Evolutionary conservation across 2,797 vertebrate genomes (phyloP).

Genomic region (Tadarida brasiliensis): DNA sequence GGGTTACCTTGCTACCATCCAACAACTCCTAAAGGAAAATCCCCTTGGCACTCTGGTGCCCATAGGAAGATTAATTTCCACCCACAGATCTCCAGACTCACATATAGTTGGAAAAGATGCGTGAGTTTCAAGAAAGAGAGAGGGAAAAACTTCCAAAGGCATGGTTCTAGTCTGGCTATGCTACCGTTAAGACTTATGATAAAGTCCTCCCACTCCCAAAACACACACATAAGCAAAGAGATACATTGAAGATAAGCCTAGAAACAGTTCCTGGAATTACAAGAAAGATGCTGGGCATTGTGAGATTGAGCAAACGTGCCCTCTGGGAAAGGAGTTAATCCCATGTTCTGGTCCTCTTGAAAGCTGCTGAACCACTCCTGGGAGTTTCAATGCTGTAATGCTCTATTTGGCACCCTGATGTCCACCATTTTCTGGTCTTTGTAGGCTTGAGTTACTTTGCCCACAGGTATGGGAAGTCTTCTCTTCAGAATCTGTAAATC

Average conservation of each 20-base stretch:
- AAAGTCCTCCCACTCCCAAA: background rate
- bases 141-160: background rate
- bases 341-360: background rate
- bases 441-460: background rate
- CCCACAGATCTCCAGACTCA: background rate
- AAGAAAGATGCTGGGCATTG: background rate
- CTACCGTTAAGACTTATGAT: background rate
- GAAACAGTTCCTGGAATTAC: background rate
- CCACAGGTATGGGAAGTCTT: background rate
- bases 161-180: background rate
- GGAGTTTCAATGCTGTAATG: background rate
- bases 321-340: background rate
- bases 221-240: background rate
- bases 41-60: background rate
- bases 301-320: background rate
- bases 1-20: background rate
- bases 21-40: background rate
- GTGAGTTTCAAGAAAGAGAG: conserved; percentile 11
- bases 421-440: background rate
- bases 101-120: background rate
- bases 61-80: background rate
- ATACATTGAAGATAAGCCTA: background rate
- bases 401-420: background rate
- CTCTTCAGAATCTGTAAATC: background rate
- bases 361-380: background rate